phyloP scores from a whole-genome alignment of 2,113 vertebrate genomes.

The Casuarius casuarius region DNA sequence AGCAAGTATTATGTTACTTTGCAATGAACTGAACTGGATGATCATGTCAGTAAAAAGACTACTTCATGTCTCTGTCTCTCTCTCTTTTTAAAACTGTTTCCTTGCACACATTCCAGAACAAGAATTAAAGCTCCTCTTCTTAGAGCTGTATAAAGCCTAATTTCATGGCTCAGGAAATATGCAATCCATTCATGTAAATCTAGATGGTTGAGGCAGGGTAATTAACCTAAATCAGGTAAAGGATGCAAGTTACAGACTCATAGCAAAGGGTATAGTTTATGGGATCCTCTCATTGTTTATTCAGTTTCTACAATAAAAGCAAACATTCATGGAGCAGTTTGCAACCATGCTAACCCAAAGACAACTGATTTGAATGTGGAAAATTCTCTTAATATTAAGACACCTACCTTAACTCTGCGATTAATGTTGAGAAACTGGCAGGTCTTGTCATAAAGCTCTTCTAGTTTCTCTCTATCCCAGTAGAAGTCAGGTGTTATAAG shows the following conservation, averaged over 20 bases:
- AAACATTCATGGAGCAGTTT: not conserved
- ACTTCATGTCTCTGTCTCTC: not conserved
- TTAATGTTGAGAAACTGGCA: conserved; percentile 96
- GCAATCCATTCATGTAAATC: not conserved
- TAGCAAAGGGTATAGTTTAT: not conserved
- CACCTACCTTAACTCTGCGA: conserved; percentile 91
- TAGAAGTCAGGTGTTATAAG: conserved; percentile 98
- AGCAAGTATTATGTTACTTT: not conserved
- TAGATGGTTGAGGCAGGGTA: not conserved
- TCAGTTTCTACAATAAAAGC: not conserved
- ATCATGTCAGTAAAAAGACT: not conserved
- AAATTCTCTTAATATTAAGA: not conserved
- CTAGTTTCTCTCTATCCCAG: conserved; percentile 96
- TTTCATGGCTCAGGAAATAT: not conserved
- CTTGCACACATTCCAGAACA: not conserved
- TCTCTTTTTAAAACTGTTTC: not conserved
- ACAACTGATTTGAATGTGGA: not conserved
- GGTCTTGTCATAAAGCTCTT: conserved; percentile 95
- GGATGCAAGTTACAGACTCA: not conserved
- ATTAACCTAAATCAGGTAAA: not conserved
- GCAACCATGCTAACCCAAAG: not conserved
- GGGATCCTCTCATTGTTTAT: not conserved
- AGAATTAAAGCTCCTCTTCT: not conserved
- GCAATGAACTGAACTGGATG: not conserved
- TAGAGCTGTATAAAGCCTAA: not conserved